Conservation (phyloP, 2,888 invertebrate species). For the Pharmacophagus antenor region DNA sequence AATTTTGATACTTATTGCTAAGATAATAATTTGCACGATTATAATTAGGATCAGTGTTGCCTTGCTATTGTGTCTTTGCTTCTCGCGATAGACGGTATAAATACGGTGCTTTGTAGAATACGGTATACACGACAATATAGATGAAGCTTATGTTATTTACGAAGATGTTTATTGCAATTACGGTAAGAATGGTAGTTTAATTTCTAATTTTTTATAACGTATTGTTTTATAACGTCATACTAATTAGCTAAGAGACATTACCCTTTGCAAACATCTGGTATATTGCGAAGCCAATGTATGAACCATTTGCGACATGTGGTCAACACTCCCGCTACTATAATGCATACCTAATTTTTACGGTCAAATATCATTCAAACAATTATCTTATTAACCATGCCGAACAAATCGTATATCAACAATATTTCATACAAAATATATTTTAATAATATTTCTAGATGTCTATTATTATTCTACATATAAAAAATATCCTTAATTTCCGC, state of each 20-base stretch:
- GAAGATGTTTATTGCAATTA: constrained; percentile 16
- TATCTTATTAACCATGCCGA: neutral
- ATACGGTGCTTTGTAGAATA: constrained; percentile 66
- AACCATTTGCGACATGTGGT: constrained; percentile 67
- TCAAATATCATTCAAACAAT: neutral
- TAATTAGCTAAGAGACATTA: constrained; percentile 53
- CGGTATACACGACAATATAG: constrained; percentile 32
- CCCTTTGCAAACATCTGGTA: constrained; percentile 69
- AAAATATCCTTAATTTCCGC: too few relatives aligned
- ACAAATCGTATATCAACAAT: neutral
- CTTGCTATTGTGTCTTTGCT: constrained; percentile 80
- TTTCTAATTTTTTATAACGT: constrained; percentile 1
- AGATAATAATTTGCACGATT: constrained; percentile 59
- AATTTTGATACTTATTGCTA: constrained; percentile 52
- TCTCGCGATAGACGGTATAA: constrained; percentile 69
- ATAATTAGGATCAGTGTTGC: constrained; percentile 74
- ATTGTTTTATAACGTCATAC: constrained; percentile 21
- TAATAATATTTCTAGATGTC: too few relatives aligned
- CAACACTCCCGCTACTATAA: constrained; percentile 54
- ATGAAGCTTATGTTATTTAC: constrained; percentile 26
- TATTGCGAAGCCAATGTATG: constrained; percentile 59
- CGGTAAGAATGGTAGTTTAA: constrained; percentile 31
- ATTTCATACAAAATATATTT: neutral
- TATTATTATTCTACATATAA: too few relatives aligned
- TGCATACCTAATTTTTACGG: constrained; percentile 34